Base-by-base conservation (phyloP, 2,888 invertebrate species). In the Tachina grossa region DNA sequence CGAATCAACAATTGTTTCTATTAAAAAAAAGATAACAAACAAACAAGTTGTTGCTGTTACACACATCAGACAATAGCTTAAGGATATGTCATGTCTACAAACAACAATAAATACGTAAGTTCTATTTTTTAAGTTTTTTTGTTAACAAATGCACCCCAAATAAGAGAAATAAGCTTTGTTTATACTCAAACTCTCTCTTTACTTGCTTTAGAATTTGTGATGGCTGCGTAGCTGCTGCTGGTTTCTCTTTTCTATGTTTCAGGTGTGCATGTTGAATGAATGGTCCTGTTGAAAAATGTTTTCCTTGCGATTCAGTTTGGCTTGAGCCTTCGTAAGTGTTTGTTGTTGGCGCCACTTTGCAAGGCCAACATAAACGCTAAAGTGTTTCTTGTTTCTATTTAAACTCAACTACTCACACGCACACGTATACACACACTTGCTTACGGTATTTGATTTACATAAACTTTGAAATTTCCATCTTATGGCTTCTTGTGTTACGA, bases 1-100 rank as follows among this genome's bases (percentile, higher is more conserved):
- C 31, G 43, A 76, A 83, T 75, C 85, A 85, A 85, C 85, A 85
- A 85, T 85, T 85, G 85, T 76, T 71, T 66, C n/a, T 39, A 45
- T 75, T 65, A 65, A 13, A 55, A 43, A 9, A 0, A 43, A n/a
- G 16, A 45, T 5, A 66, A 9, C 39, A 77, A 49, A 55, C 57
- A 68, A 49, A 49, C 57, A 47, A 55, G 31, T 43, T 63, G 16
- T 61, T 53, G 31, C 5, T 31, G 51, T 19, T 45, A 14, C 43
- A 61, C 31, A 41, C 13, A 65, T 22, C 65, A 57, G 11, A 5
- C 6, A 51, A 9, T 5, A 22, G 10, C 19, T 47, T 10, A 2
- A 14, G 6, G n/a, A 22, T 13, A 51, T 63, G 19, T 22, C 14
- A 49, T 19, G 59, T 14, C 19, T 6, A 49, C 8, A 59, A 39